These are phyloP conservation scores for Agrochola circellaris DNA, from an alignment of 2,888 invertebrate genomes.

Conservation along the genomic window DNA sequence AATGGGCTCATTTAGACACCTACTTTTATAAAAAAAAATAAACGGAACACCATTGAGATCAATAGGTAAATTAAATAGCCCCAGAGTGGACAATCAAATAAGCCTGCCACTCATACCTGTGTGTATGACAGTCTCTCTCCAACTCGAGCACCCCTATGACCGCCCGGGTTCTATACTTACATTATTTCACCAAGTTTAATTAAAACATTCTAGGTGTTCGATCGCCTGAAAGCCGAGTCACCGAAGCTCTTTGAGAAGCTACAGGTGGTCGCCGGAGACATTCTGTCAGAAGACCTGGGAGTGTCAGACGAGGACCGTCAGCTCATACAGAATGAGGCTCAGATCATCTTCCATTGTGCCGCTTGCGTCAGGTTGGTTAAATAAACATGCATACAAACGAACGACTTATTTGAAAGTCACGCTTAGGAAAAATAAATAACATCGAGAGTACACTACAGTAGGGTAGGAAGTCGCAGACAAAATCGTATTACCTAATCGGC, in stretches of 20 bases:
- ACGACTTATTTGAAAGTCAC: too few relatives aligned
- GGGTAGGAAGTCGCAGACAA: background rate
- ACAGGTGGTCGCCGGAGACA: constrained; percentile 92
- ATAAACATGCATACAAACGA: background rate
- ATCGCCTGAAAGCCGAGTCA: constrained; percentile 88
- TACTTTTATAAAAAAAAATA: too few relatives aligned
- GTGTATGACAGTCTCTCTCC: too few relatives aligned
- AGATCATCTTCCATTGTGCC: constrained; percentile 95
- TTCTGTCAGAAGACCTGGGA: constrained; percentile 91
- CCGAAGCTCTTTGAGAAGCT: constrained; percentile 92
- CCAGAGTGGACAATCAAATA: too few relatives aligned
- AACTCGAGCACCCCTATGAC: too few relatives aligned
- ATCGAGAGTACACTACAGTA: background rate
- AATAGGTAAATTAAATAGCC: too few relatives aligned
- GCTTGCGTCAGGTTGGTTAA: constrained; percentile 93
- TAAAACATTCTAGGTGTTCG: constrained; percentile 87
- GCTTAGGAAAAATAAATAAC: background rate
- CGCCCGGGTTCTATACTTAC: background rate
- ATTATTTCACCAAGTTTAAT: background rate
- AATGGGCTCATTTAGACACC: too few relatives aligned
- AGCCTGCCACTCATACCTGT: too few relatives aligned
- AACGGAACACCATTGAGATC: too few relatives aligned
- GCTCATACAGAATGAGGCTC: constrained; percentile 91
- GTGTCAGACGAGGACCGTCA: constrained; percentile 90
- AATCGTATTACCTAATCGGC: background rate